Evolutionary conservation across 2,888 invertebrate species (phyloP).

Genomic region (Leptodirus hochenwartii): DNA sequence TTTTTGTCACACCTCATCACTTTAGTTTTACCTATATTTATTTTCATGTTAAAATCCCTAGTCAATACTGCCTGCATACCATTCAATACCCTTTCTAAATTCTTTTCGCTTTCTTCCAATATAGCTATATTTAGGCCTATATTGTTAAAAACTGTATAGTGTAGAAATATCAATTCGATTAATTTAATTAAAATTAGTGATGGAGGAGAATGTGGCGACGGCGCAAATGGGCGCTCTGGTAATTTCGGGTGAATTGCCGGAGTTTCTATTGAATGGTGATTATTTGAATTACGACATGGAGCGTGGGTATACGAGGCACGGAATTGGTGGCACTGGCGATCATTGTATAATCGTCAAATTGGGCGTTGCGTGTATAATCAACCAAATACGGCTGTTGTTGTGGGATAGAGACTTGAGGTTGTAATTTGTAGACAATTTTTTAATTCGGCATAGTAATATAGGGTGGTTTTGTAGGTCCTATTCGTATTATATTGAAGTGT

Average conservation of each 20-base stretch:
- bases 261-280: constrained; percentile 80
- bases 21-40: too few species aligned
- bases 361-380: constrained; percentile 72
- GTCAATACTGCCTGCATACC: too few species aligned
- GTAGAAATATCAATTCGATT: constrained; percentile 6
- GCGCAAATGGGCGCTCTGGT: constrained; percentile 68
- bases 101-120: too few species aligned
- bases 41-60: too few species aligned
- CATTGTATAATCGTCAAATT: constrained; percentile 76
- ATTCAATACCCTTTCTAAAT: too few species aligned
- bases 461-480: constrained; percentile 47
- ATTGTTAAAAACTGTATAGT: too few species aligned
- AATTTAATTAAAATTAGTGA: constrained; percentile 31
- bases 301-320: constrained; percentile 49
- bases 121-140: too few species aligned
- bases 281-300: constrained; percentile 79
- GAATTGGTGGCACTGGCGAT: constrained; percentile 32
- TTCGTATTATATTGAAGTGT: constrained; percentile 82
- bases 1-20: too few species aligned
- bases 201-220: constrained; percentile 86
- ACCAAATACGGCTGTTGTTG: constrained; percentile 78
- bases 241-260: constrained; percentile 74
- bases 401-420: constrained; percentile 89
- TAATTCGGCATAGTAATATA: background rate
- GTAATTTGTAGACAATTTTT: too few species aligned